phyloP scores from a whole-genome alignment of 2,113 vertebrate genomes.

The Parus major region DNA sequence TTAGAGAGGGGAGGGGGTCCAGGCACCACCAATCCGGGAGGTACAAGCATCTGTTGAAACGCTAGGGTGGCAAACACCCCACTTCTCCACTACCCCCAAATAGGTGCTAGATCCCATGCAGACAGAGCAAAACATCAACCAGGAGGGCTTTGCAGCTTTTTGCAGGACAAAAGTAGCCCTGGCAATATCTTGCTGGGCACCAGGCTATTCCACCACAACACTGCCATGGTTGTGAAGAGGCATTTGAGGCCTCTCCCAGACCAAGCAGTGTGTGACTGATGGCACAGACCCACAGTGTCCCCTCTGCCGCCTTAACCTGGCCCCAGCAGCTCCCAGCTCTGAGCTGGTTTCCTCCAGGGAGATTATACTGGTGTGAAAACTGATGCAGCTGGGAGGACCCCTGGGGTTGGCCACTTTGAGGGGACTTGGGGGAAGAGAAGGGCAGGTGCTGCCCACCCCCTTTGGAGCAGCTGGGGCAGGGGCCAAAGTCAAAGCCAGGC shows the following conservation, averaged over 20 bases:
- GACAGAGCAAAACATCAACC: neutral
- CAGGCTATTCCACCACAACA: accelerated
- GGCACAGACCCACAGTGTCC: neutral
- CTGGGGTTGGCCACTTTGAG: neutral
- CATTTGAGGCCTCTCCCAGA: neutral
- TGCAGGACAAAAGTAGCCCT: neutral
- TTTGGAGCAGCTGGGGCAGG: neutral
- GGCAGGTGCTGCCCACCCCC: neutral
- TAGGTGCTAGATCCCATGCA: neutral
- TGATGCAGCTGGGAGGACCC: neutral
- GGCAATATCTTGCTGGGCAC: neutral
- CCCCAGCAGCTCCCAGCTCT: neutral
- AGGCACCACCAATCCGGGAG: neutral
- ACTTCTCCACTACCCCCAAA: neutral
- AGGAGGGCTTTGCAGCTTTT: neutral
- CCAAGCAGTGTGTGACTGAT: accelerated
- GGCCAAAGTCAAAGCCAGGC: neutral
- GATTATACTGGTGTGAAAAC: neutral
- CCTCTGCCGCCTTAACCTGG: accelerated
- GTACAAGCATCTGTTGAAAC: neutral
- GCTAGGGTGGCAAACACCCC: neutral
- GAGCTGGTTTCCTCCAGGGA: neutral
- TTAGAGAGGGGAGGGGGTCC: neutral
- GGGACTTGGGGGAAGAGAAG: neutral
- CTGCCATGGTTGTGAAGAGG: neutral